Evolutionary conservation across 2,888 invertebrate genomes (phyloP).

Genomic region (Smittia sp.): DNA sequence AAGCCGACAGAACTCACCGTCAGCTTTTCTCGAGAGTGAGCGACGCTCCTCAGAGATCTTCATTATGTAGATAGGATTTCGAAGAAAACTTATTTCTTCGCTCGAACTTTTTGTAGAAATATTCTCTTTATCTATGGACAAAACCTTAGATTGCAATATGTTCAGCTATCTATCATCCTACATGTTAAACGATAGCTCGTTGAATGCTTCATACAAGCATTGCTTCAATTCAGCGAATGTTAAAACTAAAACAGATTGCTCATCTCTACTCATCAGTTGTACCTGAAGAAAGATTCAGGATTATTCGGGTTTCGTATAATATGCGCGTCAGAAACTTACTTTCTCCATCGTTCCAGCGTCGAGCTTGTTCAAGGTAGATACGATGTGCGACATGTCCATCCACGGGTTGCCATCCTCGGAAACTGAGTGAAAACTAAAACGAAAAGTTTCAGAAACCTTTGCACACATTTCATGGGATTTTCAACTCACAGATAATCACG

Average conservation of each 20-base stretch:
- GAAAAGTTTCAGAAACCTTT: neutral
- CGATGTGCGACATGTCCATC: slow-evolving; percentile 94
- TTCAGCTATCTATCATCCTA: slow-evolving; percentile 1
- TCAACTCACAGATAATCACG: slow-evolving; percentile 74
- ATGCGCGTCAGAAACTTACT: slow-evolving; percentile 57
- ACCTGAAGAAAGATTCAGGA: slow-evolving; percentile 60
- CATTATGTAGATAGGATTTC: too few species aligned
- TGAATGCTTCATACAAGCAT: slow-evolving; percentile 89
- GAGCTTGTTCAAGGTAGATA: slow-evolving; percentile 89
- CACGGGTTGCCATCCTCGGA: slow-evolving; percentile 90
- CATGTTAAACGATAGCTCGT: slow-evolving; percentile 61
- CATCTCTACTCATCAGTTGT: slow-evolving; percentile 92
- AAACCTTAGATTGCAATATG: too few species aligned
- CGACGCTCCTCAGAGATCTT: too few species aligned
- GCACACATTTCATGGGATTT: neutral
- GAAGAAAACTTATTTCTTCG: too few species aligned
- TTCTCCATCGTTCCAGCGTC: slow-evolving; percentile 78
- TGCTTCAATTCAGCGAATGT: slow-evolving; percentile 93
- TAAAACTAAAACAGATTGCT: slow-evolving; percentile 93
- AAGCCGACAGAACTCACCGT: too few species aligned
- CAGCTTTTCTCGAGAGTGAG: too few species aligned
- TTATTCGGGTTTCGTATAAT: too few species aligned
- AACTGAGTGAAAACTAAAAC: slow-evolving; percentile 78
- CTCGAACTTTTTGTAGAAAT: neutral
- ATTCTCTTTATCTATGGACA: neutral